A percentile compares a stretch with the other conserved stretches of the same genome.
phyloP scores from a whole-genome alignment of 2,888 invertebrate species.

The Caenorhabditis sp. region DNA sequence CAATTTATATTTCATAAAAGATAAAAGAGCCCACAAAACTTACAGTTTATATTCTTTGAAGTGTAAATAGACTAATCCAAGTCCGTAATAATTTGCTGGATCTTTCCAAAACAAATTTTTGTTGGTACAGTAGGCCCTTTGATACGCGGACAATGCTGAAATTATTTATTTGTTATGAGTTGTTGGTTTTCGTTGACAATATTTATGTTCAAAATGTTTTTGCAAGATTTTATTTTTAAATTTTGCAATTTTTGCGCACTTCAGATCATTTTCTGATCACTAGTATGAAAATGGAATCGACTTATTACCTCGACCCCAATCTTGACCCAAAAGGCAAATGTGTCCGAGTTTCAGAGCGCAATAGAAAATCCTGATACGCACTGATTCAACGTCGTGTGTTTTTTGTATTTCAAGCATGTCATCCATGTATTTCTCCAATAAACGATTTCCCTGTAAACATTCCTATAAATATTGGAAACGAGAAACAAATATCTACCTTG shows the following conservation, averaged over 20 bases:
- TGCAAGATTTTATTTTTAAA: neutral
- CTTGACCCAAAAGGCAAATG: conserved; percentile 88
- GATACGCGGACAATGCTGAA: conserved; percentile 94
- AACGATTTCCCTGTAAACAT: conserved; percentile 4
- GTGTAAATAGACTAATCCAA: conserved; percentile 94
- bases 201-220: too few species aligned
- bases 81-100: conserved; percentile 88
- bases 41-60: conserved; percentile 94
- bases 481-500: conserved; percentile 42
- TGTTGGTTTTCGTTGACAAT: too few species aligned
- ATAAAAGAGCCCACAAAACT: too few species aligned
- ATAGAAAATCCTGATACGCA: conserved; percentile 19
- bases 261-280: too few species aligned
- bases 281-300: neutral
- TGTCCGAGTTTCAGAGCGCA: conserved; percentile 94
- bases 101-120: conserved; percentile 85
- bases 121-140: conserved; percentile 81
- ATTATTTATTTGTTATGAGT: conserved; percentile 71
- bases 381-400: conserved; percentile 15
- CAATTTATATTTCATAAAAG: too few species aligned
- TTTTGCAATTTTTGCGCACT: too few species aligned
- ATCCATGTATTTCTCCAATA: conserved; percentile 13
- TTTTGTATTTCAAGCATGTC: conserved; percentile 12
- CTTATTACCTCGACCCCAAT: conserved; percentile 93
- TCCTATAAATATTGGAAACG: too few species aligned